phyloP scores from a whole-genome alignment of 2,113 vertebrate species.

The Piaya cayana region DNA sequence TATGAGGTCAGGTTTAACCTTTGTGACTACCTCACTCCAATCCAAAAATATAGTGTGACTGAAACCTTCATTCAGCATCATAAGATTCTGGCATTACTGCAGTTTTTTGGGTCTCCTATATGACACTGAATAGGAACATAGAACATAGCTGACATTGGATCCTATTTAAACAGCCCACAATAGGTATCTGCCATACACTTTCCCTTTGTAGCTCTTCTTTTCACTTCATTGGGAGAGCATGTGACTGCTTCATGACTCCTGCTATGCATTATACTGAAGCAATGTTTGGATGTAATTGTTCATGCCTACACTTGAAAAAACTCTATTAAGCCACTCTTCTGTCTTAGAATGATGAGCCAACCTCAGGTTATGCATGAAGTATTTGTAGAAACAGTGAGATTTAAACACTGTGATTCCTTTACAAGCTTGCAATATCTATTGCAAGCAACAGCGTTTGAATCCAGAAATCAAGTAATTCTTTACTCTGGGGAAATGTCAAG shows the following conservation, averaged over 20 bases:
- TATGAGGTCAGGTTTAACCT: background rate
- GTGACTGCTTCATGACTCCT: background rate
- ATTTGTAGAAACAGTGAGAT: background rate
- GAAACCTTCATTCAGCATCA: background rate
- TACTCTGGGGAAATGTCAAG: background rate
- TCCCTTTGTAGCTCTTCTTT: background rate
- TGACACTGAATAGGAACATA: too few relatives aligned
- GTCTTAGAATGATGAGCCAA: background rate
- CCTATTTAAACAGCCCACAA: background rate
- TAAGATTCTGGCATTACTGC: background rate
- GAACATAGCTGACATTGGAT: background rate
- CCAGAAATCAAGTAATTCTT: slow-evolving; percentile 25
- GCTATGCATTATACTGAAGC: background rate
- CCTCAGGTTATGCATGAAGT: slow-evolving; percentile 22
- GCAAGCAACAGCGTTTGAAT: background rate
- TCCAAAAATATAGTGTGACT: background rate
- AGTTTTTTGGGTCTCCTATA: background rate
- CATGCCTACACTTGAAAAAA: background rate
- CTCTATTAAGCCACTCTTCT: background rate
- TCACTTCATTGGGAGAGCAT: background rate
- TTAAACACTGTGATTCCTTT: background rate
- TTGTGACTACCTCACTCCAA: background rate
- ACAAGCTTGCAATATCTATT: slow-evolving; percentile 1
- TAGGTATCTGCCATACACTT: background rate
- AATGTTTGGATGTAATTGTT: background rate